Evolutionary conservation across 2,113 vertebrate genomes (phyloP), one percentile per base, ranked within the genome.

Genomic region (Chloroceryle aenea): DNA sequence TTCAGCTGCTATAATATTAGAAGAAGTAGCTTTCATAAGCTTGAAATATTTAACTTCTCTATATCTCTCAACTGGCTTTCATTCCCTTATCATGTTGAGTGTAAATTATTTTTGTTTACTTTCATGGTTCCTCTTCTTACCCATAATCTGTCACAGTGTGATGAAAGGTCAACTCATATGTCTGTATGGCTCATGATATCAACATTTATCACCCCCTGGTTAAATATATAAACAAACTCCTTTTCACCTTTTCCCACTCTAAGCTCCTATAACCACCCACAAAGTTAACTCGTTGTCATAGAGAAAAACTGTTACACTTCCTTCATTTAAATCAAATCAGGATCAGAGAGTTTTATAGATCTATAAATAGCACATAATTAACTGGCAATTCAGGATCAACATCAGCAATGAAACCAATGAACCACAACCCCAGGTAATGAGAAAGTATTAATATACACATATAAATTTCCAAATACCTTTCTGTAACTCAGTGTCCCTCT

Each of bases 191-290:
- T 58, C 80, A 42, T 42, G 32, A 68, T 71, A 81, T n/a, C 36
- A 87, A 40, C 47, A 91, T 94, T 89, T 89, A 78, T 96, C 64
- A 85, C 29, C 56, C 50, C 55, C 42, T 36, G 7, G 67, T 88
- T 92, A 72, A 55, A 92, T 64, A 83, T 62, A 68, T 61, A 86
- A 96, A 86, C 32, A 90, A 90, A 64, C 20, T 87, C 56, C 45
- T 52, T 42, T 50, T 6, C 8, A 27, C 12, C 84, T 80, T 69
- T 59, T 94, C 55, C 53, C 40, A 29, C 62, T 64, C 26, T 59
- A 75, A 82, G 32, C 43, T 93, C 19, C 27, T 67, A 43, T 27
- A 95, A 83, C 30, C 36, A 92, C 47, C 32, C 30, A 67, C 23
- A 42, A 67, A 85, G 2, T 5, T 72, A 30, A 48, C 4, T 90